Conservation (phyloP, 2,888 invertebrate genomes). For the Tridacna crocea region DNA sequence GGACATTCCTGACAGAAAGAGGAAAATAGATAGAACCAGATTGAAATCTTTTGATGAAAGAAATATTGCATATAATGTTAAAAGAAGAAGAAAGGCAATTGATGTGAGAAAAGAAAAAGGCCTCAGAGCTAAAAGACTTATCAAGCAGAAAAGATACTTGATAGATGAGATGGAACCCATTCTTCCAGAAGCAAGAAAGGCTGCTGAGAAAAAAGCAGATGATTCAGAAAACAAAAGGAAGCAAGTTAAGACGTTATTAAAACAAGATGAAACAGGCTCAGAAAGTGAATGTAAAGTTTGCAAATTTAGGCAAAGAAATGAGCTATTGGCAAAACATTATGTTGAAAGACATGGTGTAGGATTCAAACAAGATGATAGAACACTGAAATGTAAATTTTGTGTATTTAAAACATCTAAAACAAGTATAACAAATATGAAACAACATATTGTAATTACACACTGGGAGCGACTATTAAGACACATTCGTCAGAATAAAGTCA, state of each 20-base stretch:
- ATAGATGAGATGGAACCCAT: conserved; percentile 46
- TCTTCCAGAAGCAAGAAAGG: conserved; percentile 2
- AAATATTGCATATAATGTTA: background rate
- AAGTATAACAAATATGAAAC: conserved; percentile 28
- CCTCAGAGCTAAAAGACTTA: conserved; percentile 40
- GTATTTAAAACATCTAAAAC: conserved; percentile 23
- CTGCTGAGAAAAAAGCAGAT: conserved; percentile 17
- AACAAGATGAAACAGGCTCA: conserved; percentile 8
- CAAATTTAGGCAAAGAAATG: background rate
- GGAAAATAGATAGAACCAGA: background rate
- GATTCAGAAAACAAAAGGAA: background rate
- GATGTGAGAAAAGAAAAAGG: conserved; percentile 39
- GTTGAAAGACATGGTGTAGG: conserved; percentile 51
- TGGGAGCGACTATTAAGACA: conserved; percentile 19
- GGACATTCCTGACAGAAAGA: background rate
- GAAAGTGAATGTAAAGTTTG: conserved; percentile 35
- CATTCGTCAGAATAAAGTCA: conserved; percentile 19
- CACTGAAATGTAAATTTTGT: conserved; percentile 44
- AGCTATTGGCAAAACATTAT: conserved; percentile 38
- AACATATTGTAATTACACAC: conserved; percentile 43
- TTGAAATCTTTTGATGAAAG: background rate
- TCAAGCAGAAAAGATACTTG: conserved; percentile 49
- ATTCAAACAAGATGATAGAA: conserved; percentile 27
- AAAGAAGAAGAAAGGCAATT: background rate
- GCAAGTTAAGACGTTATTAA: background rate